phyloP scores from a whole-genome alignment of 2,113 vertebrate species.

The Guaruba guarouba region DNA sequence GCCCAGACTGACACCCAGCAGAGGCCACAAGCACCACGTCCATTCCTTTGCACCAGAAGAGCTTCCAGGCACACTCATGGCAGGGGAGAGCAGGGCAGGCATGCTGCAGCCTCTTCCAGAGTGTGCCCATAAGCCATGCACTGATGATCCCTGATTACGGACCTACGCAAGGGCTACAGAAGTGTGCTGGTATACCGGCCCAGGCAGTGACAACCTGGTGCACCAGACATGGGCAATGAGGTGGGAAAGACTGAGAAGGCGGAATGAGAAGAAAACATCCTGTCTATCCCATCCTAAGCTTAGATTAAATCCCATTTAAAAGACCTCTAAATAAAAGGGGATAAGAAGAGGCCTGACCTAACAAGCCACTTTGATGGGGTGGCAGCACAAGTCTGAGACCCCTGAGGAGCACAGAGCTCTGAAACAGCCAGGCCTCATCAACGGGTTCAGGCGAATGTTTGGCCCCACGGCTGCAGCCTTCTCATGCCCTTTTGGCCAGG shows the following conservation, averaged over 20 bases:
- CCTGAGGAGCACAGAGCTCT: neutral
- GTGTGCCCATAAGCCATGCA: neutral
- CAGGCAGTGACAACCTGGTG: neutral
- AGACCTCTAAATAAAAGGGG: neutral
- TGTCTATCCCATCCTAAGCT: neutral
- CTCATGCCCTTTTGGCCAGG: neutral
- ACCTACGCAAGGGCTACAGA: neutral
- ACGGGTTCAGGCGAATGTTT: accelerated
- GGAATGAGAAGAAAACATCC: neutral
- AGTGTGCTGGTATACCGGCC: neutral
- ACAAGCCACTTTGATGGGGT: neutral
- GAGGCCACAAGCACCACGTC: neutral
- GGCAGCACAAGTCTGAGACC: neutral
- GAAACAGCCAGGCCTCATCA: accelerated
- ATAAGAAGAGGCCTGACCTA: neutral
- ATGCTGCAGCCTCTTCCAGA: neutral
- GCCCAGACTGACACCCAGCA: neutral
- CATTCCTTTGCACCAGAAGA: neutral
- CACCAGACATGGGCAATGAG: accelerated
- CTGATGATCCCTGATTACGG: neutral
- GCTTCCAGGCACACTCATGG: neutral
- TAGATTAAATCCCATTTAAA: neutral
- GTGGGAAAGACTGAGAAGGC: neutral
- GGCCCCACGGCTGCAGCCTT: accelerated
- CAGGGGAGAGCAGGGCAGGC: neutral